Evolutionary conservation across 2,888 invertebrate species (phyloP), one percentile per base, ranked within the genome.

Genomic region (Volucella inflata): DNA sequence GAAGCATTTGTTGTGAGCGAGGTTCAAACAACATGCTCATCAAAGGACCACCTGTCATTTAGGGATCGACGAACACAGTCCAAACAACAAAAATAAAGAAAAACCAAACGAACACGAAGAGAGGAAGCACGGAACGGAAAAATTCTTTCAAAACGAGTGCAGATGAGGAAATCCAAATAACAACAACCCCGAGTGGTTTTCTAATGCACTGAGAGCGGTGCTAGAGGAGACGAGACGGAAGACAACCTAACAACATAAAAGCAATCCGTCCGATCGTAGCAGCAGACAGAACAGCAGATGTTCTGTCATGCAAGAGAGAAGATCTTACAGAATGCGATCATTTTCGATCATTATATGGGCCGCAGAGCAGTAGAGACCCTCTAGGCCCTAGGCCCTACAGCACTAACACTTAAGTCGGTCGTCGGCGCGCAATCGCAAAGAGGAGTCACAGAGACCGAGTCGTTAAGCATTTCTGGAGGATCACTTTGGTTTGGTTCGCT

Each of bases 11-110:
- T 30, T 30, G 30, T 30, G 30, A 30, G 6, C 30, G 6, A 30
- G 30, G 79, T 14, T 68, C 59, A 70, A 84, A 76, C 30, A 84
- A 84, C 71, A 76, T 76, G 64, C 80, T 71, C 80, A 84, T 84
- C 80, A 80, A 79, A 80, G 80, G 80, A 84, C 84, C 84, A 84
- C 84, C 84, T 84, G 84, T 84, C 84, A 80, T 80, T 84, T 30
- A 30, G 75, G 40, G 48, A 76, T 84, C 71, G 80, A 84, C 74
- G 65, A 75, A 74, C 74, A 65, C 46, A 80, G 59, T 60, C 70
- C 80, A 70, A 70, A 78, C 53, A 50, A 57, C 16, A 40, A 70
- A 57, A 14, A 40, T 64, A 46, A 64, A 14, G 16, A 16, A 17
- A 64, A 55, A 55, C 30, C 30, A 12, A 16, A 40, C n/a, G 40